Evolutionary conservation across 1,140 invertebrate species (phyloP), one percentile per base, ranked within the genome.

Genomic region (Cotesia chilonis): DNA sequence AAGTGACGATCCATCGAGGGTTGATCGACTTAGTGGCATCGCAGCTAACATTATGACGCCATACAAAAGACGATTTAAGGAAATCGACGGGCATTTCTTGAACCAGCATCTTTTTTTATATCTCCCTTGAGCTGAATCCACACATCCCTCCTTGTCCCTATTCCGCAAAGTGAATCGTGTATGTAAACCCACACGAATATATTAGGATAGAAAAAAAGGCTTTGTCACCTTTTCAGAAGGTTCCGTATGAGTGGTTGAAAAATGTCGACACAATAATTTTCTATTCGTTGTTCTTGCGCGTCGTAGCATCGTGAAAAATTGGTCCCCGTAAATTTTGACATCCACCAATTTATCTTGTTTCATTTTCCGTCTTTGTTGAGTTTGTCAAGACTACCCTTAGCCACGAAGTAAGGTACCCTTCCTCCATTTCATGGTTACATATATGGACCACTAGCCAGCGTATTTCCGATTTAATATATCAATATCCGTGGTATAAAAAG

Each of bases 171-270:
- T 28, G 28, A 28, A 28, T 28, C 28, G 28, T 28, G 28, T 37
- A 52, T 52, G 41, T 35, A 69, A 61, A 68, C 5, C 17, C 52
- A 14, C 54, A 74, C 63, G 28, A 60, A 68, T 51, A 37, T 71
- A 51, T 28, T 28, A 28, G 2, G 57, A 57, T 6, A 59, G 38
- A 51, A 41, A 35, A 65, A 66, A 67, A 9, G 38, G 64, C 38
- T 63, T 28, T 70, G 38, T 61, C 17, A 35, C 36, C n/a, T 66
- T 14, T 14, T 51, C 10, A 17, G 71, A 20, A 52, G 80, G 84
- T 85, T 85, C 83, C 82, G 77, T 78, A 68, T 75, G 81, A 83
- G 75, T 82, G 82, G 72, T 82, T 84, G 84, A 85, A 83, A 84
- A 84, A 85, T 85, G 80, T 75, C 72, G 47, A 37, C 28, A 54